Conservation (phyloP, 2,113 vertebrate genomes). For the Todiramphus saurophagus region DNA sequence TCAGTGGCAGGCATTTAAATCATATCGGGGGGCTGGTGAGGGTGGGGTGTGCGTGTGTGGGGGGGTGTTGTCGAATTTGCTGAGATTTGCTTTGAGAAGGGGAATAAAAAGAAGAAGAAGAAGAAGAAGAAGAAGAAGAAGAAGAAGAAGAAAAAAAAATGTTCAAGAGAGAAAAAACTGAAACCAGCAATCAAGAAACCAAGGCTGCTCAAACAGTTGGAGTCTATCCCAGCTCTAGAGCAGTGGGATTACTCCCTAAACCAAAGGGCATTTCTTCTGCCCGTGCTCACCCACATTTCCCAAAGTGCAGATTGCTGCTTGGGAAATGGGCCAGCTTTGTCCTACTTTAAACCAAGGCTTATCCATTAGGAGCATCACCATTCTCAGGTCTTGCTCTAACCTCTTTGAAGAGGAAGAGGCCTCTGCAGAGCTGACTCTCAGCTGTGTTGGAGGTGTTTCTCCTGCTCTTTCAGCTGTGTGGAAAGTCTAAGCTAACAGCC, state of each 20-base stretch:
- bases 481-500: background rate
- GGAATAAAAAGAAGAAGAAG: background rate
- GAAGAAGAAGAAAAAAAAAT: background rate
- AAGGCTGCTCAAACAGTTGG: background rate
- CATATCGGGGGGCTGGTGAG: background rate
- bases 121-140: too few species aligned
- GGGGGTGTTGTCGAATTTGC: background rate
- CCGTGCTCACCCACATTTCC: background rate
- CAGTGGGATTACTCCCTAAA: background rate
- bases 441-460: background rate
- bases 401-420: background rate
- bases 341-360: background rate
- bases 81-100: background rate
- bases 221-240: background rate
- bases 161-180: background rate
- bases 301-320: background rate
- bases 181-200: background rate
- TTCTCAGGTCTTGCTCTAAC: background rate
- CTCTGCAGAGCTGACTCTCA: background rate
- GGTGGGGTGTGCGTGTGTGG: background rate
- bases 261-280: background rate
- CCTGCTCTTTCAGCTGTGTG: background rate
- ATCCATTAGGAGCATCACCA: background rate
- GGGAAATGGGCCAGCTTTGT: background rate
- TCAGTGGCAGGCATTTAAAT: constrained; percentile 28